Conservation (phyloP, 2,797 vertebrate genomes). For the Siniperca undulata region DNA sequence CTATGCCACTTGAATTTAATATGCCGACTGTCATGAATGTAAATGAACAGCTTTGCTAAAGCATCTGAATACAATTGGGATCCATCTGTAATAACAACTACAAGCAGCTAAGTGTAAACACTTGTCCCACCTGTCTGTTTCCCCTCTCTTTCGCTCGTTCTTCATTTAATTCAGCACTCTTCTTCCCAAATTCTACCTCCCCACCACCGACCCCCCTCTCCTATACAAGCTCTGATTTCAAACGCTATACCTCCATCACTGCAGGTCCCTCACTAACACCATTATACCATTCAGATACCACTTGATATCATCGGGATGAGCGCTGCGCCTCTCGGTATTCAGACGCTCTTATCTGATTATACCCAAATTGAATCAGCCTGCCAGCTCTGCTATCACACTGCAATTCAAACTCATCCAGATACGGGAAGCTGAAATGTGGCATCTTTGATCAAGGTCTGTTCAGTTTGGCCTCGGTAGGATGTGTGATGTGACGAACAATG, state of each 20-base stretch:
- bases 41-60: slow-evolving; percentile 56
- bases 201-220: background rate
- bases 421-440: slow-evolving; percentile 36
- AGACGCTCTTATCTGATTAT: slow-evolving; percentile 68
- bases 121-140: slow-evolving; percentile 34
- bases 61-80: slow-evolving; percentile 38
- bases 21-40: slow-evolving; percentile 47
- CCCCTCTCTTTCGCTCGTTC: background rate
- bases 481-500: slow-evolving; percentile 17
- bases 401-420: slow-evolving; percentile 44
- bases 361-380: slow-evolving; percentile 64
- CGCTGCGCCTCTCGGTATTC: slow-evolving; percentile 40
- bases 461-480: slow-evolving; percentile 16
- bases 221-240: slow-evolving; percentile 50
- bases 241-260: slow-evolving; percentile 31
- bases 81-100: slow-evolving; percentile 35
- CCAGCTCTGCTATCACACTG: slow-evolving; percentile 33
- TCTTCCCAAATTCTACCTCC: background rate
- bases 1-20: slow-evolving; percentile 48
- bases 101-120: slow-evolving; percentile 37
- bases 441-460: slow-evolving; percentile 28
- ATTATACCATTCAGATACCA: slow-evolving; percentile 58
- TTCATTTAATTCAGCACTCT: slow-evolving; percentile 18
- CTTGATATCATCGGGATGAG: slow-evolving; percentile 60
- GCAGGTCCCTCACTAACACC: slow-evolving; percentile 47